Conservation (phyloP, 2,113 vertebrate genomes). For the Gambusia affinis region DNA sequence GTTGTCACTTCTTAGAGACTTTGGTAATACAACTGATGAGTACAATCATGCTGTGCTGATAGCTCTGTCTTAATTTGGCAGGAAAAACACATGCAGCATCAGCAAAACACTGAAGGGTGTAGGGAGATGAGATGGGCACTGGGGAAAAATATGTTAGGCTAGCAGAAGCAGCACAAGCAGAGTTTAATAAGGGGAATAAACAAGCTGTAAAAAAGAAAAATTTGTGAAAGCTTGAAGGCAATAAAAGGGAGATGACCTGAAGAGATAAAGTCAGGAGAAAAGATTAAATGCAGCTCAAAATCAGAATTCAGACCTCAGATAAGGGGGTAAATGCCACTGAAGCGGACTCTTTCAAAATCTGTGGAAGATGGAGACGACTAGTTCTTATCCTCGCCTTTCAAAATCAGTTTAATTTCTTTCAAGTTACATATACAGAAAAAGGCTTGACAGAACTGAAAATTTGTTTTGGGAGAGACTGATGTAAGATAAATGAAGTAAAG, state of each 20-base stretch:
- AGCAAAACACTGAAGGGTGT: slow-evolving; percentile 40
- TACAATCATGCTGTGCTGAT: slow-evolving; percentile 49
- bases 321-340: slow-evolving; percentile 2
- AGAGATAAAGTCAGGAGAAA: slow-evolving; percentile 7
- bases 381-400: neutral
- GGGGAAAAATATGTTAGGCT: slow-evolving; percentile 28
- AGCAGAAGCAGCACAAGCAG: slow-evolving; percentile 27
- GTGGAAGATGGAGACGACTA: neutral
- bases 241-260: slow-evolving; percentile 18
- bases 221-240: slow-evolving; percentile 18
- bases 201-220: slow-evolving; percentile 15
- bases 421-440: neutral
- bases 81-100: slow-evolving; percentile 37
- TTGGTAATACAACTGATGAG: slow-evolving; percentile 41
- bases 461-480: neutral
- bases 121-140: slow-evolving; percentile 22
- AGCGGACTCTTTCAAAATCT: neutral
- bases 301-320: slow-evolving; percentile 12
- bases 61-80: slow-evolving; percentile 34
- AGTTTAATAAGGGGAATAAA: slow-evolving; percentile 28
- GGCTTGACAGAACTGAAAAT: neutral
- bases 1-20: slow-evolving; percentile 21
- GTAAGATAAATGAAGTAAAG: neutral
- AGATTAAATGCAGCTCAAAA: slow-evolving; percentile 4
- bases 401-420: slow-evolving; percentile 11